Base-by-base conservation (phyloP, 1,140 invertebrate species). In the Elymnias hypermnestra region DNA sequence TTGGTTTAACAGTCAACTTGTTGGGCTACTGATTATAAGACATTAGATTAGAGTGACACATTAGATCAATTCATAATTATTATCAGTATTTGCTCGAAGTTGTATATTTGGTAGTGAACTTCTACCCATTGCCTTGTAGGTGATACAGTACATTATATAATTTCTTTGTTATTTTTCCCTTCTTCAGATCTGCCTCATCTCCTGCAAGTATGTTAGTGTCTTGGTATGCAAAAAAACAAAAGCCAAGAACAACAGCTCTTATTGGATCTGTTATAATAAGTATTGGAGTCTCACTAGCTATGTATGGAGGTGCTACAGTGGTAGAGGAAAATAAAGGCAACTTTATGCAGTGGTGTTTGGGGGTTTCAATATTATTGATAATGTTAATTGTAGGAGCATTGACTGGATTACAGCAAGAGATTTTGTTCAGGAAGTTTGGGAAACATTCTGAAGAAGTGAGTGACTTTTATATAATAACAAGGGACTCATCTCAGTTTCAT, bases 161-260 rank as follows among this genome's bases (percentile, higher is more conserved):
- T n/a, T n/a, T n/a, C n/a, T n/a, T n/a, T n/a, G n/a, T n/a, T n/a
- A n/a, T n/a, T n/a, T n/a, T n/a, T n/a, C n/a, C n/a, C 33, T 12
- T 51, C 68, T 72, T 29, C 57, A 85, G 81, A 47, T 85, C 81
- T 12, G 78, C 78, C 6, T 77, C 81, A 13, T 82, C 78, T 14
- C 78, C 78, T 13, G 73, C 74, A 14, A 81, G 78, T 39, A 79
- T 83, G 75, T 12, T 83, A 40, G 75, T 83, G 1, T 76, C 72
- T 7, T 83, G 78, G 62, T 70, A 55, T 47, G 56, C 60, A n/a
- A 78, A 82, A 37, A 72, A 66, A 42, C 57, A 68, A 50, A 40
- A 14, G 7, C 82, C 78, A 22, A 74, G 67, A 56, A n/a, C 64
- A 2, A 73, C 64, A 38, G 77, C 73, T 14, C 60, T 73, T 8